Evolutionary conservation across 2,888 invertebrate species (phyloP).

Genomic region (Homarus gammarus): DNA sequence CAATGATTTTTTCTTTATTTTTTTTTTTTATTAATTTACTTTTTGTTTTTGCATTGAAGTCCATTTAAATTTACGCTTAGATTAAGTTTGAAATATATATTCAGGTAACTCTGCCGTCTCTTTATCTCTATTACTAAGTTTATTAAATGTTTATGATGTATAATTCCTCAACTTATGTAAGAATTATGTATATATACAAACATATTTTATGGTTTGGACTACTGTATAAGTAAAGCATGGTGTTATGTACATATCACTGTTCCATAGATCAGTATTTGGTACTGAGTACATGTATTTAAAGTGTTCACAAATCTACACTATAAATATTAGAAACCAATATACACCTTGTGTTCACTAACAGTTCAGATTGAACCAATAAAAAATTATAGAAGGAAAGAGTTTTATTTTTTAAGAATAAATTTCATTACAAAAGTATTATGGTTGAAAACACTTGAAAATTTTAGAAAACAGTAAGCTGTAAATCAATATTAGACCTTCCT

Average conservation of each 20-base stretch:
- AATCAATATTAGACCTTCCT: too few species aligned
- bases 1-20: neutral
- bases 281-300: conserved; percentile 8
- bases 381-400: too few species aligned
- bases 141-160: neutral
- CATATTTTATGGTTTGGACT: conserved; percentile 29
- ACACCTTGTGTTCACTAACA: conserved; percentile 29
- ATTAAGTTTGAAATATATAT: conserved; percentile 6
- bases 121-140: neutral
- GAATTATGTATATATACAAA: conserved; percentile 15
- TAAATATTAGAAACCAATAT: conserved; percentile 11
- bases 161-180: conserved; percentile 7
- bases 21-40: neutral
- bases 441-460: too few species aligned
- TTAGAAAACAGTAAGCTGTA: too few species aligned
- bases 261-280: conserved; percentile 4
- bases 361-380: conserved; percentile 19
- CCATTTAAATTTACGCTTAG: neutral
- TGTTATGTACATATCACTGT: conserved; percentile 22
- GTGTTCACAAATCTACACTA: conserved; percentile 17
- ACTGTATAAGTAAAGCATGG: neutral
- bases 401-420: too few species aligned
- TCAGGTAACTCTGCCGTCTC: conserved; percentile 10
- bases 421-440: too few species aligned
- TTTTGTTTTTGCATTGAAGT: too few species aligned